A percentile compares a stretch with the other conserved stretches of the same genome.
Conservation (phyloP, 2,888 invertebrate genomes). For the Aleiodes alternator region DNA sequence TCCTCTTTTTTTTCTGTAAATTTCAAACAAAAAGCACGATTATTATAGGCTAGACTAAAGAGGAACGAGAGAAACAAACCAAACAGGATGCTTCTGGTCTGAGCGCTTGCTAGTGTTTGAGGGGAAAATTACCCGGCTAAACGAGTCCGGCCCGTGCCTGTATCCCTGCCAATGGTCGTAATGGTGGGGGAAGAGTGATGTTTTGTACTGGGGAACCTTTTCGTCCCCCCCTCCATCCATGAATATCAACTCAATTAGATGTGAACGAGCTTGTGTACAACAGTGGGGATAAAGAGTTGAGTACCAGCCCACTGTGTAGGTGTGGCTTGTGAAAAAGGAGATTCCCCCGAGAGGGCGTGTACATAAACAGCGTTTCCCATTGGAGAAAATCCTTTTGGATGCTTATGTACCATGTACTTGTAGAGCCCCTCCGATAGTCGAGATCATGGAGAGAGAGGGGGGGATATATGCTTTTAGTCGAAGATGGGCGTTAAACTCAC, state of each 20-base stretch:
- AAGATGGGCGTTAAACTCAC: constrained; percentile 71
- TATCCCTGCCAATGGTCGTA: constrained; percentile 32
- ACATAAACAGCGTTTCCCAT: constrained; percentile 25
- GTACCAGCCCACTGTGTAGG: constrained; percentile 36
- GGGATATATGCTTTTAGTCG: constrained; percentile 61
- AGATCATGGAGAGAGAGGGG: constrained; percentile 42
- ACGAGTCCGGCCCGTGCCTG: constrained; percentile 63
- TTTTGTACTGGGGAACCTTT: not conserved
- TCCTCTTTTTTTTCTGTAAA: not conserved
- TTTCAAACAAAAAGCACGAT: constrained; percentile 37
- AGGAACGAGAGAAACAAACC: constrained; percentile 49
- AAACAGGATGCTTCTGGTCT: constrained; percentile 70
- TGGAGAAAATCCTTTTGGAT: constrained; percentile 45
- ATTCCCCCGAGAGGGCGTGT: constrained; percentile 28
- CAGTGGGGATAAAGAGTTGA: constrained; percentile 35
- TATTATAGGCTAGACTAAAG: constrained; percentile 21
- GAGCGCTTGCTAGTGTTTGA: constrained; percentile 75
- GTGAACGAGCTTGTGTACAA: constrained; percentile 1
- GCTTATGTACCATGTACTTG: not conserved
- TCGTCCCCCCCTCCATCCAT: constrained; percentile 34
- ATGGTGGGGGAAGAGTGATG: constrained; percentile 34
- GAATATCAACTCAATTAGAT: constrained; percentile 45
- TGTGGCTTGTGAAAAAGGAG: constrained; percentile 33
- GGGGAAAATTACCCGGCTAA: constrained; percentile 73
- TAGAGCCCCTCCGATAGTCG: constrained; percentile 33